These are phyloP conservation scores for Epiblema foenella DNA, from an alignment of 2,888 invertebrate genomes.

Conservation along the genomic window DNA sequence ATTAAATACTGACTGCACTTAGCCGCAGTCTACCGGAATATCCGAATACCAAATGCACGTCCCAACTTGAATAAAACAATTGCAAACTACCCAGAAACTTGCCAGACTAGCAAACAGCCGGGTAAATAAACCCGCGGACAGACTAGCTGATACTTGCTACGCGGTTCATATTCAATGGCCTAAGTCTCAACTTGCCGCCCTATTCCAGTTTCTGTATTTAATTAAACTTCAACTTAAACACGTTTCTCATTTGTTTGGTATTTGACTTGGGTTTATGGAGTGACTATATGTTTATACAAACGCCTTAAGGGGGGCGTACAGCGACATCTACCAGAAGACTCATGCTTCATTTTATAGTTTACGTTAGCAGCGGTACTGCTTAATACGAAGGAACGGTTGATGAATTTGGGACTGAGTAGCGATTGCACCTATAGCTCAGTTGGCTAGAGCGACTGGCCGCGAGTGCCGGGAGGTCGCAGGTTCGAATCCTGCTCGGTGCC, in stretches of 20 bases:
- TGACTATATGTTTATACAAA: too few species aligned
- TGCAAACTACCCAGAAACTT: slow-evolving; percentile 33
- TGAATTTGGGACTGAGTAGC: too few species aligned
- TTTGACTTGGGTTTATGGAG: slow-evolving; percentile 7
- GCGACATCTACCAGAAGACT: too few species aligned
- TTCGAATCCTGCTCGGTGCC: too few species aligned
- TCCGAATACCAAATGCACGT: slow-evolving; percentile 7
- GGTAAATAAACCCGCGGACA: slow-evolving; percentile 15
- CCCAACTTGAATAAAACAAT: slow-evolving; percentile 29
- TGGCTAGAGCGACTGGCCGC: too few species aligned
- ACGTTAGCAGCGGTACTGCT: too few species aligned
- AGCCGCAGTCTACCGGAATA: slow-evolving; percentile 16
- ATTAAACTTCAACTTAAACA: slow-evolving; percentile 8
- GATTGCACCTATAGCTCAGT: too few species aligned
- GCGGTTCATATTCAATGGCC: slow-evolving; percentile 37
- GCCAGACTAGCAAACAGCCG: slow-evolving; percentile 28
- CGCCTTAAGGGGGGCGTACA: too few species aligned
- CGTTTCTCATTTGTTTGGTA: slow-evolving; percentile 5
- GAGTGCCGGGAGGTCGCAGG: too few species aligned
- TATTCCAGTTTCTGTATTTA: slow-evolving; percentile 27
- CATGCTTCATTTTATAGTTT: too few species aligned
- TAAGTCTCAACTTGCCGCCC: slow-evolving; percentile 5
- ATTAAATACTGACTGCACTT: neutral
- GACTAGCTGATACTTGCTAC: slow-evolving; percentile 22
- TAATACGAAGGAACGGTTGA: too few species aligned